Percentiles rank a stretch among this genome's conserved stretches.
phyloP scores from a whole-genome alignment of 2,888 invertebrate genomes.

The Panorpa germanica region DNA sequence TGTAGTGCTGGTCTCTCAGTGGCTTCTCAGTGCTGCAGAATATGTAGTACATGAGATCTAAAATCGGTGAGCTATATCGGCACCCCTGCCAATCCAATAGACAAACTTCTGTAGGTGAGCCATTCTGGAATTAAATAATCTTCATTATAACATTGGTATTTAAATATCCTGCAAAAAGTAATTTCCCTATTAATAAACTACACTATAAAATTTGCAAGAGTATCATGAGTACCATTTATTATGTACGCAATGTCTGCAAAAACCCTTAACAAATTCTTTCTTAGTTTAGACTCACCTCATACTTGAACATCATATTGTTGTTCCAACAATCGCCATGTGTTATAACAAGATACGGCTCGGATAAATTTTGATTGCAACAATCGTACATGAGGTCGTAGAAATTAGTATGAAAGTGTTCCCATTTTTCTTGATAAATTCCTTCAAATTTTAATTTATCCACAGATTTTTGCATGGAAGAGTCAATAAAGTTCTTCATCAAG shows the following conservation, averaged over 20 bases:
- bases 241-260: too few species aligned
- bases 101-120: conserved; percentile 7
- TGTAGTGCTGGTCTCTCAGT: conserved; percentile 10
- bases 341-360: conserved; percentile 11
- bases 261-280: too few species aligned
- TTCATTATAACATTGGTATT: too few species aligned
- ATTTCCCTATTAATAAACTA: not conserved
- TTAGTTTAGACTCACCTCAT: conserved; percentile 10
- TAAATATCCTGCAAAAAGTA: not conserved
- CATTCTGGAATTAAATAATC: conserved; percentile 5
- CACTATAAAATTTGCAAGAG: not conserved
- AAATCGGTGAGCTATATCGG: conserved; percentile 11
- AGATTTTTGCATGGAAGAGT: too few species aligned
- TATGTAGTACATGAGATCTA: conserved; percentile 10
- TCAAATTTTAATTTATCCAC: too few species aligned
- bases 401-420: too few species aligned
- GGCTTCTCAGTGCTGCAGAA: conserved; percentile 10
- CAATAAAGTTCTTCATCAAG: too few species aligned
- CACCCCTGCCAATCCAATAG: conserved; percentile 11
- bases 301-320: conserved; percentile 11
- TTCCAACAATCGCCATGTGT: conserved; percentile 11
- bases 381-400: too few species aligned
- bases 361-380: not conserved
- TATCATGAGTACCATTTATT: too few species aligned
- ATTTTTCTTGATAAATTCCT: too few species aligned